A percentile compares a stretch with the other conserved stretches of the same genome.
Evolutionary conservation across 2,888 invertebrate genomes (phyloP).

Genomic region (Teleiodes luculella): DNA sequence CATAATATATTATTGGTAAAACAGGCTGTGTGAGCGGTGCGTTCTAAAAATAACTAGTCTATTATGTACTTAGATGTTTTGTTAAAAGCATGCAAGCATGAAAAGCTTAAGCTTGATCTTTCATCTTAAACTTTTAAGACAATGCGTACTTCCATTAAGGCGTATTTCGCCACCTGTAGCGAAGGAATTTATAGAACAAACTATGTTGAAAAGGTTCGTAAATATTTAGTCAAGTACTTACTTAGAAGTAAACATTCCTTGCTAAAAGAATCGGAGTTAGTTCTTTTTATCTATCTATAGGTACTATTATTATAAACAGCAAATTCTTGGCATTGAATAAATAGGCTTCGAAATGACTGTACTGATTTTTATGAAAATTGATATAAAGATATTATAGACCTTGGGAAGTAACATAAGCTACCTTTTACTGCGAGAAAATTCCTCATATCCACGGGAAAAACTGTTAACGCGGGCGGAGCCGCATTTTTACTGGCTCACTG

Average conservation of each 20-base stretch:
- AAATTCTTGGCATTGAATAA: too few relatives aligned
- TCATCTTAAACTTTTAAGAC: constrained; percentile 12
- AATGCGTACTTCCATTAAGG: constrained; percentile 8
- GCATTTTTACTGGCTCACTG: too few relatives aligned
- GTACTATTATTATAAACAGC: too few relatives aligned
- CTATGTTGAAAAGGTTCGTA: background rate
- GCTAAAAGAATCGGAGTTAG: background rate
- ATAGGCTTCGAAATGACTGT: too few relatives aligned
- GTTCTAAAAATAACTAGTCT: background rate
- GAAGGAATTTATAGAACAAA: background rate
- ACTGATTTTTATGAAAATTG: too few relatives aligned
- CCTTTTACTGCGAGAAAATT: too few relatives aligned
- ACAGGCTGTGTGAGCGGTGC: background rate
- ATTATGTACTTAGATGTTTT: background rate
- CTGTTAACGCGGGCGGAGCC: too few relatives aligned
- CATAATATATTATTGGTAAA: too few relatives aligned
- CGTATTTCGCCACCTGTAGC: constrained; percentile 10
- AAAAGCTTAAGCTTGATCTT: constrained; percentile 10
- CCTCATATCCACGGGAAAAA: too few relatives aligned
- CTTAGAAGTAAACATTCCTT: background rate
- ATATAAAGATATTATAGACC: too few relatives aligned
- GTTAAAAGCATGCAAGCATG: constrained; percentile 9
- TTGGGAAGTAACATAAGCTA: too few relatives aligned
- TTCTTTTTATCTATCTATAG: too few relatives aligned
- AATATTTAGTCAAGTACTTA: background rate